phyloP scores from a whole-genome alignment of 2,888 invertebrate species.

The Meiosimyza decipiens region DNA sequence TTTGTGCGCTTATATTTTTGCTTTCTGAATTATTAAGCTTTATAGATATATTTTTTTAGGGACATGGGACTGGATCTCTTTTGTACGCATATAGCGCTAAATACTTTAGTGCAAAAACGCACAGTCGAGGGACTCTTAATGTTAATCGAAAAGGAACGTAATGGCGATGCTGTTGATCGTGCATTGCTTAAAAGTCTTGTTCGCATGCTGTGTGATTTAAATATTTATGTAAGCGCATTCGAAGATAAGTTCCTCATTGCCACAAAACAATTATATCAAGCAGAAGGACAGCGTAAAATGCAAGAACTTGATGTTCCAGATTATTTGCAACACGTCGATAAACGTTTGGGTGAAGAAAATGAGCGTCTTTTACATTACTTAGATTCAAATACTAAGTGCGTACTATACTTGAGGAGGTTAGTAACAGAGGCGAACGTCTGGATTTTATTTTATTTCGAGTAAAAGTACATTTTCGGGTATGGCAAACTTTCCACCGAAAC shows the following conservation, averaged over 20 bases:
- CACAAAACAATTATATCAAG: conserved; percentile 92
- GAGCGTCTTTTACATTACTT: conserved; percentile 93
- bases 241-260: conserved; percentile 92
- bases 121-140: conserved; percentile 93
- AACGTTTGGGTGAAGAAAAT: conserved; percentile 91
- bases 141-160: conserved; percentile 93
- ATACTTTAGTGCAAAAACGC: conserved; percentile 88
- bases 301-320: conserved; percentile 93
- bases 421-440: too few species aligned
- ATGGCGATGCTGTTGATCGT: conserved; percentile 93
- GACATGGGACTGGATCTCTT: conserved; percentile 97
- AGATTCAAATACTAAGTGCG: conserved; percentile 90
- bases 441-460: too few species aligned
- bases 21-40: not conserved
- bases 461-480: too few species aligned
- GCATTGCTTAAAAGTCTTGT: conserved; percentile 92
- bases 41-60: conserved; percentile 69
- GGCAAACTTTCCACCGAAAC: too few species aligned
- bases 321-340: conserved; percentile 96
- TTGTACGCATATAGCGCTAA: conserved; percentile 91
- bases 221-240: conserved; percentile 91
- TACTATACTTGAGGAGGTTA: conserved; percentile 8
- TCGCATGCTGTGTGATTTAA: conserved; percentile 95
- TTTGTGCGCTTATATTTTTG: conserved; percentile 62
- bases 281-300: conserved; percentile 94